phyloP scores from a whole-genome alignment of 2,888 invertebrate species.

The Ormyrus rosae region DNA sequence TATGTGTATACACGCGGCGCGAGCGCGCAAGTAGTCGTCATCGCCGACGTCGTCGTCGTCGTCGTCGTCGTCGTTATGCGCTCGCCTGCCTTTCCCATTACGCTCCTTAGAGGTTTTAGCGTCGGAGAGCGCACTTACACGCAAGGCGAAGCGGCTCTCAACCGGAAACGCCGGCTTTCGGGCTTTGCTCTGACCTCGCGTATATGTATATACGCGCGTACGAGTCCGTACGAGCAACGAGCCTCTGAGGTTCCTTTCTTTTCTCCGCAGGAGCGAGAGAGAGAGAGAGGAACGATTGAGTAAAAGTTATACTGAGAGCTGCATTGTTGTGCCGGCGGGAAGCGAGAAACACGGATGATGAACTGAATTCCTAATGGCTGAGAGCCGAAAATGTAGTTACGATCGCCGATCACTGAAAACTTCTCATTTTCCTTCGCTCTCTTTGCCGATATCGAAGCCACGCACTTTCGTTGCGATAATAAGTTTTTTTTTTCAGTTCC shows the following conservation, averaged over 20 bases:
- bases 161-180: slow-evolving; percentile 32
- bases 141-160: slow-evolving; percentile 35
- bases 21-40: too few relatives aligned
- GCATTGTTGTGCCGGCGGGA: background rate
- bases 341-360: background rate
- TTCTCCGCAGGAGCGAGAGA: background rate
- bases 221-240: too few relatives aligned
- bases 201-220: too few relatives aligned
- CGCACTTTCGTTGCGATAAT: too few relatives aligned
- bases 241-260: slow-evolving; percentile 2
- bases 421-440: too few relatives aligned
- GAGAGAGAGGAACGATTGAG: background rate
- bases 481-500: too few relatives aligned
- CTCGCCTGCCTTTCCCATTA: slow-evolving; percentile 23
- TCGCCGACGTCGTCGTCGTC: too few relatives aligned
- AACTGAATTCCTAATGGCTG: background rate
- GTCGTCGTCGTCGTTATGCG: background rate
- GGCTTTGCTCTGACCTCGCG: slow-evolving; percentile 14
- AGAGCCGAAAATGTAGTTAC: too few relatives aligned
- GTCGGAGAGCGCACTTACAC: slow-evolving; percentile 20
- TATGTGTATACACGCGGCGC: slow-evolving; percentile 17
- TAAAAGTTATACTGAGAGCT: background rate
- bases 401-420: too few relatives aligned
- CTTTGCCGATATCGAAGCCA: too few relatives aligned
- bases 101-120: background rate